A percentile compares a stretch with the other conserved stretches of the same genome.
These are phyloP conservation scores for Psettodes erumei DNA, from an alignment of 2,113 vertebrate genomes.

Conservation along the genomic window DNA sequence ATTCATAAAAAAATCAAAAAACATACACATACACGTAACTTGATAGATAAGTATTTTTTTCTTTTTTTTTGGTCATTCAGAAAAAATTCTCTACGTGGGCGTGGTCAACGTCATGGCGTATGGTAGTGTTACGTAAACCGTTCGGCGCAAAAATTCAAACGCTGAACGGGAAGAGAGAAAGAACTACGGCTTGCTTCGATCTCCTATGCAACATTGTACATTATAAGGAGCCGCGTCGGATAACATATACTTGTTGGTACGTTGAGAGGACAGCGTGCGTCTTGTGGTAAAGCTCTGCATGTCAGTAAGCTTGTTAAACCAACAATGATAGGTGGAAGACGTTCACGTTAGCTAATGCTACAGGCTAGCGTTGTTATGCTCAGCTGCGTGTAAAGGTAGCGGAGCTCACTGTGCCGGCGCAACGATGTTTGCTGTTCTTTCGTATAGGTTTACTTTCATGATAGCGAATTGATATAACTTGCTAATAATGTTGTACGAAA, in stretches of 20 bases:
- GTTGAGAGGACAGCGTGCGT: neutral
- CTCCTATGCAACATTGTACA: neutral
- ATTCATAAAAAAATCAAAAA: neutral
- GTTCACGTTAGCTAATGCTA: conserved; percentile 35
- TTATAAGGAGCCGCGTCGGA: neutral
- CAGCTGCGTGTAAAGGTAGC: neutral
- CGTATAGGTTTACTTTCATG: too few species aligned
- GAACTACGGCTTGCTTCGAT: neutral
- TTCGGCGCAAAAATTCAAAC: conserved; percentile 87
- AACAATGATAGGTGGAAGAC: neutral
- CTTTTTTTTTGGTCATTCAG: neutral
- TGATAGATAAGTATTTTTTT: too few species aligned
- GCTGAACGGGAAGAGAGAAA: conserved; percentile 44
- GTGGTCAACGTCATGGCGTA: conserved; percentile 60
- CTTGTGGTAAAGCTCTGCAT: neutral
- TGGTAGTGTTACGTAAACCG: conserved; percentile 65
- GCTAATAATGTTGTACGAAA: too few species aligned
- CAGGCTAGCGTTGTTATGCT: conserved; percentile 44
- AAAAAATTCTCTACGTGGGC: neutral
- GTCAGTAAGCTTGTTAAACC: neutral
- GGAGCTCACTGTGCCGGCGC: neutral
- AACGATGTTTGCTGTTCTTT: neutral
- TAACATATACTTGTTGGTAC: conserved; percentile 12
- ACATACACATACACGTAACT: too few species aligned
- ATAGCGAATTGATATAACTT: too few species aligned